Percentiles rank a stretch among this genome's conserved stretches.
Evolutionary conservation across 2,888 invertebrate species (phyloP).

Genomic region (Branchipolynoe longqiensis): DNA sequence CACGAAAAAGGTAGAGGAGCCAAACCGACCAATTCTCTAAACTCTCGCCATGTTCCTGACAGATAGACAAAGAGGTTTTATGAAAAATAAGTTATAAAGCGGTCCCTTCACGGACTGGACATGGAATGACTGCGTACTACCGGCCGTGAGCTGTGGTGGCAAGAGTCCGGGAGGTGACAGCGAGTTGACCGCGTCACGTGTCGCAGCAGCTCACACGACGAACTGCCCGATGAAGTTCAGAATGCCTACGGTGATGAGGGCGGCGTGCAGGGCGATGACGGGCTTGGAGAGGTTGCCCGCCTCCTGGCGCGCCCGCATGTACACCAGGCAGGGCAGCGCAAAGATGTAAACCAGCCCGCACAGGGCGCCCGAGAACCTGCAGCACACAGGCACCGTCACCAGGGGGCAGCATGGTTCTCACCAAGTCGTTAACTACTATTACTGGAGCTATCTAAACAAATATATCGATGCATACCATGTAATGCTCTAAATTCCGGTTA

Average conservation of each 20-base stretch:
- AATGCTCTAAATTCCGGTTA: too few species aligned
- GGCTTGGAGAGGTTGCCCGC: conserved; percentile 84
- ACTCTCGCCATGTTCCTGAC: too few species aligned
- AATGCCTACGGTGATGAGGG: conserved; percentile 88
- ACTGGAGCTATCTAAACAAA: background rate
- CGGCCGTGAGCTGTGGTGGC: too few species aligned
- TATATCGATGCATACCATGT: background rate
- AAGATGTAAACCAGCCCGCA: conserved; percentile 94
- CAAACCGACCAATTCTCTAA: too few species aligned
- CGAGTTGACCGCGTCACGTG: too few species aligned
- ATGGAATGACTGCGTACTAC: too few species aligned
- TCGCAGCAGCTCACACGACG: too few species aligned
- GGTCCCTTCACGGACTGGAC: too few species aligned
- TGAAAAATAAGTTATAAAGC: too few species aligned
- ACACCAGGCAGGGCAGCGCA: conserved; percentile 90
- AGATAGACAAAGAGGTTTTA: too few species aligned
- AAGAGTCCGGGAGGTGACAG: too few species aligned
- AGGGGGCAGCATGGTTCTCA: background rate
- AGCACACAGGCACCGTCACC: conserved; percentile 68
- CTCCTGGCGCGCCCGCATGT: conserved; percentile 87
- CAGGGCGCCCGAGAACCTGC: conserved; percentile 92
- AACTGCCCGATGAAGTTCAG: conserved; percentile 92
- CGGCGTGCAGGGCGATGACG: conserved; percentile 85
- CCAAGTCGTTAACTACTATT: background rate
- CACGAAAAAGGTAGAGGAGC: too few species aligned